phyloP scores from a whole-genome alignment of 2,113 vertebrate species.

The Pituophis catenifer region DNA sequence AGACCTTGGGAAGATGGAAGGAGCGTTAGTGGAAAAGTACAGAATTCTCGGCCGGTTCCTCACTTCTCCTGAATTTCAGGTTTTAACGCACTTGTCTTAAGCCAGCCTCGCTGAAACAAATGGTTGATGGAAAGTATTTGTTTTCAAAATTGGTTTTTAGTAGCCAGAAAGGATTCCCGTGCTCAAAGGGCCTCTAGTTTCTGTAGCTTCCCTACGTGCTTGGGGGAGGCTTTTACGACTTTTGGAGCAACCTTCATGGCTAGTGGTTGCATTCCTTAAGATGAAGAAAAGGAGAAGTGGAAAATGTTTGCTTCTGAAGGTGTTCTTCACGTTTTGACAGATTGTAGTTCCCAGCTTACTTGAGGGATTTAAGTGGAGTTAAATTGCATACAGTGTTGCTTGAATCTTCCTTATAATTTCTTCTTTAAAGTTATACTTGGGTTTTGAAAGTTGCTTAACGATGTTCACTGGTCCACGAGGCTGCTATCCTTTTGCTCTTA shows the following conservation, averaged over 20 bases:
- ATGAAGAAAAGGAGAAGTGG: constrained; percentile 9
- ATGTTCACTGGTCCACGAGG: neutral
- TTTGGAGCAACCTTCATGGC: constrained; percentile 1
- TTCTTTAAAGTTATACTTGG: constrained; percentile 17
- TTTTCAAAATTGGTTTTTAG: neutral
- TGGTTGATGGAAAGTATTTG: neutral
- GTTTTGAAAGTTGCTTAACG: constrained; percentile 35
- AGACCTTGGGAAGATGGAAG: neutral
- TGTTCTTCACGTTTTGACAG: constrained; percentile 46
- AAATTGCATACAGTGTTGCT: constrained; percentile 23
- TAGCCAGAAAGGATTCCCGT: neutral
- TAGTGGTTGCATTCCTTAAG: constrained; percentile 29
- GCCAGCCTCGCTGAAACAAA: neutral
- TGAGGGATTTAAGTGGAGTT: neutral
- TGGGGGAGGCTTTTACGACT: neutral
- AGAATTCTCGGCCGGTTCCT: neutral
- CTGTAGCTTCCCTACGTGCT: neutral
- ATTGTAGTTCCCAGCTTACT: constrained; percentile 40
- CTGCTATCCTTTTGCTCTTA: constrained; percentile 31
- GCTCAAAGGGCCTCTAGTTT: neutral
- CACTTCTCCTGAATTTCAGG: neutral
- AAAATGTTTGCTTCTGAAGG: constrained; percentile 27
- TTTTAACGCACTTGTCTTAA: neutral
- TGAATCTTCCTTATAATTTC: constrained; percentile 12
- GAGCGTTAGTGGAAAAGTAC: neutral